Percentiles rank a stretch among this genome's conserved stretches.
These are phyloP conservation scores for Cephus rjabovi DNA, from an alignment of 2,888 invertebrate species.

Conservation along the genomic window DNA sequence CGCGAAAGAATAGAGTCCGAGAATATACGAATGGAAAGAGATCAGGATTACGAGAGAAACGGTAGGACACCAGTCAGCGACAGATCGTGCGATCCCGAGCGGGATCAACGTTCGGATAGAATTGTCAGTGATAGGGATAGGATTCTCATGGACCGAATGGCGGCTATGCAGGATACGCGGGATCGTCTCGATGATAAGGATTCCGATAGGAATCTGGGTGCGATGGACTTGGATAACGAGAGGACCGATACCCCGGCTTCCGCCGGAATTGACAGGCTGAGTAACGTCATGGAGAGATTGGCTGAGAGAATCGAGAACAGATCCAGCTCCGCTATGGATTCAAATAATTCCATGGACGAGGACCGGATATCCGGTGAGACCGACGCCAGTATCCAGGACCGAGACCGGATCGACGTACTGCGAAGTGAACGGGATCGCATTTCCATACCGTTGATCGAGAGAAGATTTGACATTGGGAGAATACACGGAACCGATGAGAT, in stretches of 20 bases:
- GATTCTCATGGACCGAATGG: neutral
- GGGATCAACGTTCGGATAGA: constrained; percentile 23
- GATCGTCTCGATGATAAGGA: neutral
- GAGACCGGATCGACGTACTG: constrained; percentile 28
- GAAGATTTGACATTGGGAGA: constrained; percentile 22
- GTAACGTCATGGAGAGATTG: constrained; percentile 48
- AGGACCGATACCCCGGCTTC: constrained; percentile 20
- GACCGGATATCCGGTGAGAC: constrained; percentile 48
- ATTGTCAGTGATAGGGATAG: neutral
- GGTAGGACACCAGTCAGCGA: neutral
- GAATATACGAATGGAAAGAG: constrained; percentile 30
- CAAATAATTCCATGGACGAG: constrained; percentile 55
- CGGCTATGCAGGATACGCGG: neutral
- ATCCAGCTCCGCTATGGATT: constrained; percentile 55
- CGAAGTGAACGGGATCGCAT: constrained; percentile 23
- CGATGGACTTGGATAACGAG: constrained; percentile 40
- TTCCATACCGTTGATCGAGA: constrained; percentile 17
- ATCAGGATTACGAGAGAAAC: constrained; percentile 17
- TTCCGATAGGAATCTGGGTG: constrained; percentile 1
- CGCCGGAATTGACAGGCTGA: constrained; percentile 32
- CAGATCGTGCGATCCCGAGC: constrained; percentile 9
- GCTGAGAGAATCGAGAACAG: constrained; percentile 59
- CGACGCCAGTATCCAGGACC: constrained; percentile 32
- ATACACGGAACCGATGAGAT: constrained; percentile 23
- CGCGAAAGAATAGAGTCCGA: constrained; percentile 56